These are phyloP conservation scores for Microcebus griseorufus DNA, from an alignment of 2,113 vertebrate genomes.

Conservation along the genomic window DNA sequence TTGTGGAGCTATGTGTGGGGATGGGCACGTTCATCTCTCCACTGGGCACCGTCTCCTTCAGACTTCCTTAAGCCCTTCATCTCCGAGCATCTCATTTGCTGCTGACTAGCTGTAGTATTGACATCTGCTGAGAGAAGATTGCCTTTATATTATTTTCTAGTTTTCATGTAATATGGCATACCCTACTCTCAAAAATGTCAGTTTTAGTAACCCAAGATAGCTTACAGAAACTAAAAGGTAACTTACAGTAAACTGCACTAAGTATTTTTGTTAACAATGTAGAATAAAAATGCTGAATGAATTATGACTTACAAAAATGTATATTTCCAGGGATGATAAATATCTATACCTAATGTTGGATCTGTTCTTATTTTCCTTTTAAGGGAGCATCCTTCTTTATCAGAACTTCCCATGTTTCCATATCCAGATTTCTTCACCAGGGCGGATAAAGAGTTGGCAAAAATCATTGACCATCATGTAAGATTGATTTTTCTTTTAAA, in stretches of 20 bases:
- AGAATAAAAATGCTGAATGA: not conserved
- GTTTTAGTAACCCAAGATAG: not conserved
- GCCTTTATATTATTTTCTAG: not conserved
- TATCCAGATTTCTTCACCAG: slow-evolving; percentile 66
- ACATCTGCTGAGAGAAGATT: not conserved
- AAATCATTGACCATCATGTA: slow-evolving; percentile 73
- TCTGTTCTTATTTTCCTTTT: slow-evolving; percentile 55
- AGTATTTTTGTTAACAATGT: slow-evolving; percentile 1
- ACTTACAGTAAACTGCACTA: not conserved
- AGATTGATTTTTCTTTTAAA: slow-evolving; percentile 4
- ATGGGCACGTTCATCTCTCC: not conserved
- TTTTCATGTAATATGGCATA: not conserved
- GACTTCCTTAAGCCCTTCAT: not conserved
- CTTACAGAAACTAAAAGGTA: not conserved
- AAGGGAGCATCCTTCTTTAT: slow-evolving; percentile 65
- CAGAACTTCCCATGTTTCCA: slow-evolving; percentile 34
- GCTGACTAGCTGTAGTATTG: not conserved
- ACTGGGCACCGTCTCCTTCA: not conserved
- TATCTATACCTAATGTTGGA: not conserved
- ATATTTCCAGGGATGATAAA: not conserved
- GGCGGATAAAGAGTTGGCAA: slow-evolving; percentile 54
- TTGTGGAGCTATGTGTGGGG: not conserved
- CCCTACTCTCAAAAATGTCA: not conserved
- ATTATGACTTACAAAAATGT: not conserved
- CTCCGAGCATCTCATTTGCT: not conserved